Evolutionary conservation across 2,113 vertebrate species (phyloP), one percentile per base, ranked within the genome.

Genomic region (Ctenodactylus gundi): DNA sequence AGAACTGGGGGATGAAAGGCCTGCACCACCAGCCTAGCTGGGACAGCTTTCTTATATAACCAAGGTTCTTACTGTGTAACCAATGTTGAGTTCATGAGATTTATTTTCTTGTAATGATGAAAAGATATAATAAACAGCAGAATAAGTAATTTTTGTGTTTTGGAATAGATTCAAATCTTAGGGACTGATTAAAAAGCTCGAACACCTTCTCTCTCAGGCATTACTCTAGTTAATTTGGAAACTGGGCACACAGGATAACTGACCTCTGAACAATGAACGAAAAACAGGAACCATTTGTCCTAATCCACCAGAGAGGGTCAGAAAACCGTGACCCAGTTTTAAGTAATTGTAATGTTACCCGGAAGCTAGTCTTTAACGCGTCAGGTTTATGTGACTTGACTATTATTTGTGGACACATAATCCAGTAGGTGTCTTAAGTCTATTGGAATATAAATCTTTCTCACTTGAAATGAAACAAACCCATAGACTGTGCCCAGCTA

Each of bases 381-480:
- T 34, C n/a, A 86, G 58, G 36, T 51, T 87, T 68, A 89, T 87
- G 39, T 67, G 95, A 93, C 62, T 76, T 76, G 67, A n/a, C 36
- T 81, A 36, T 84, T 92, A 92, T 87, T 76, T 93, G 88, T 82
- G 81, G 46, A 85, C 60, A 73, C 41, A 81, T 17, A 94, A 88
- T 64, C 18, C 17, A 95, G n/a, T 58, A 78, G 29, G 46, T 95
- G 46, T 81, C 70, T 94, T 96, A 84, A 87, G 12, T 23, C 73
- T 80, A 41, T 46, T 84, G 41, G 39, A 46, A 77, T 80, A 94
- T 87, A 91, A 94, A 93, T 93, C 84, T 95, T 96, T 93, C 73
- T 80, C 92, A 87, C 72, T 78, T 90, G 51, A 88, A 91, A 93
- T 81, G 62, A 96, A 94, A 96, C 49, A 85, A 90, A 85, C 62